Evolutionary conservation across 2,797 vertebrate genomes (phyloP).

Genomic region (Sebastes diaconus): DNA sequence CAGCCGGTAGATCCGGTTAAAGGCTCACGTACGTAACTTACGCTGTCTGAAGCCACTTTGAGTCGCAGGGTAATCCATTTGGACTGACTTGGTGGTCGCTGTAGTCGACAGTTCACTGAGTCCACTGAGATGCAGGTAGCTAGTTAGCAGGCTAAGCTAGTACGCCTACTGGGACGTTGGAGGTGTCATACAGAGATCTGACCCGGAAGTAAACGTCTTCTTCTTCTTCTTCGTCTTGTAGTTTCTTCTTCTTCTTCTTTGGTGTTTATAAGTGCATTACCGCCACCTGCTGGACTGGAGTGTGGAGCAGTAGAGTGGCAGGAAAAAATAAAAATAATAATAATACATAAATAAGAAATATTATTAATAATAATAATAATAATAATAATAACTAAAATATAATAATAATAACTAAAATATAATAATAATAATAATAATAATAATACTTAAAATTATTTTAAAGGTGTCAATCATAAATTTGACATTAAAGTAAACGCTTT

Average conservation of each 20-base stretch:
- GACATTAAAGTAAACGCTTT: no score
- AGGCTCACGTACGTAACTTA: constrained; percentile 83
- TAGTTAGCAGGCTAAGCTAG: background rate
- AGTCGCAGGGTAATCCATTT: constrained; percentile 75
- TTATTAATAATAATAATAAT: no score
- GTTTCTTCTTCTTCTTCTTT: background rate
- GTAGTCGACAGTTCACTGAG: background rate
- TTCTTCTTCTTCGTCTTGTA: background rate
- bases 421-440: no score
- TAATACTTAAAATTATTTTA: no score
- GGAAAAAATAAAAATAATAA: no score
- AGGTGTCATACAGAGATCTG: constrained; percentile 41
- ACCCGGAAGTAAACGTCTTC: constrained; percentile 49
- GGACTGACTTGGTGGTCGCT: background rate
- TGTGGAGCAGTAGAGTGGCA: no score
- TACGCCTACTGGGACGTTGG: background rate
- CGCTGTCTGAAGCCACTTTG: constrained; percentile 83
- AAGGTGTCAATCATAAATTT: no score
- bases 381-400: no score
- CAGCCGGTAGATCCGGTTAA: background rate
- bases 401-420: no score
- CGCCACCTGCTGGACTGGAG: no score
- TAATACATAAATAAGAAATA: no score
- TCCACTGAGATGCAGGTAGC: background rate
- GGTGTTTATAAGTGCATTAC: no score